Evolutionary conservation across 1,140 invertebrate genomes (phyloP).

Genomic region (Trichomalopsis sarcophagae): DNA sequence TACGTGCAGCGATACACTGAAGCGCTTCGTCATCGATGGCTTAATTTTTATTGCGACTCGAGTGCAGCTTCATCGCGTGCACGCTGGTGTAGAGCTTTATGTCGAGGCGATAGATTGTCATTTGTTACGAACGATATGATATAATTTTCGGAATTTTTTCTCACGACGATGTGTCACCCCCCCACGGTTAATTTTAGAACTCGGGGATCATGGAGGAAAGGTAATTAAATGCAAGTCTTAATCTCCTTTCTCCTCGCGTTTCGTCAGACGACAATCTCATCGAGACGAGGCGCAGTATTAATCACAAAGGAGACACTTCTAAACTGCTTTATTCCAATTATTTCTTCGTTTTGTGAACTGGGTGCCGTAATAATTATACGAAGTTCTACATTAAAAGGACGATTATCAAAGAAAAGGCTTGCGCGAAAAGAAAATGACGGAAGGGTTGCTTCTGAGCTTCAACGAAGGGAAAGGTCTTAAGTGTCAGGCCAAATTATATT

Average conservation of each 20-base stretch:
- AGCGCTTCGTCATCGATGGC: background rate
- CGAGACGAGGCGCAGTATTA: background rate
- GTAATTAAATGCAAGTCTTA: conserved; percentile 35
- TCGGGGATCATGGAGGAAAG: background rate
- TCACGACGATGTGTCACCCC: no score
- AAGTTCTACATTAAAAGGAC: background rate
- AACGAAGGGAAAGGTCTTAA: background rate
- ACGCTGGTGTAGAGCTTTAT: no score
- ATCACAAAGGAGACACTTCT: background rate
- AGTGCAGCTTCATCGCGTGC: no score
- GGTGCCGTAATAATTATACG: background rate
- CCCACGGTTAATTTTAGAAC: background rate
- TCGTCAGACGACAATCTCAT: background rate
- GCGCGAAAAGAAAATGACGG: background rate
- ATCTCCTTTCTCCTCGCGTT: background rate
- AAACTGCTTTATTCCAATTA: background rate
- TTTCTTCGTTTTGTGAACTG: background rate
- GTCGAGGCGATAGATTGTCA: no score
- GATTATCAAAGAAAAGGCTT: background rate
- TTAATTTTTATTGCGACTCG: background rate
- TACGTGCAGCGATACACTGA: background rate
- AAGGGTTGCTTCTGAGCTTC: background rate
- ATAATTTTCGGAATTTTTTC: no score
- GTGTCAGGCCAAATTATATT: conserved; percentile 12
- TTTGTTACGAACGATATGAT: no score